Evolutionary conservation across 1,140 invertebrate species (phyloP), one percentile per base, ranked within the genome.

Genomic region (Mesaphorura yosii): DNA sequence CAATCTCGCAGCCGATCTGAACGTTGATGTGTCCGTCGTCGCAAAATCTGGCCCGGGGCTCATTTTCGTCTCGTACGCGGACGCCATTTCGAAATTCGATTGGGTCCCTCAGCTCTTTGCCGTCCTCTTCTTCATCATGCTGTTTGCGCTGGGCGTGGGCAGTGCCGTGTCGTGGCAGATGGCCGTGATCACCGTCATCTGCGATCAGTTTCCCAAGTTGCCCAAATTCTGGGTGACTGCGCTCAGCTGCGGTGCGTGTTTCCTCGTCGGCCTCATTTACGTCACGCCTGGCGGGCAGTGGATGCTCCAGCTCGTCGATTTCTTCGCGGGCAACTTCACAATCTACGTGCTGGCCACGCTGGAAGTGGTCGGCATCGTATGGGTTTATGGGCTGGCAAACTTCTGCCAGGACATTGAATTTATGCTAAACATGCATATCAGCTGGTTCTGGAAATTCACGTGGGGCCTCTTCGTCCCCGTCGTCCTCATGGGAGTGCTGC

Each of bases 51-150:
- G 84, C 1, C 76, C 82, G 31, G 83, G 84, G 4, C 68, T 89
- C 4, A 86, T 86, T 5, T 86, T 90, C 59, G 76, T 91, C 26
- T 87, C 86, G 0, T 94, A 93, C 69, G 88, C 89, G 1, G 87
- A 89, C 64, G 88, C 88, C 0, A 83, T 93, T 40, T 76, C 84
- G 5, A 86, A 88, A 66, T 85, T 90, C 60, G 77, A 79, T 41
- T 19, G 39, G 20, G 7, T 12, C 7, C 41, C 19, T 19, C 10
- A 22, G 39, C 46, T 76, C 7, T 77, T 76, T 70, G 68, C 75
- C 0, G 65, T 73, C 14, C 51, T 76, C 22, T 77, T 77, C 66
- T 77, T 77, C 65, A 39, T 76, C 15, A 70, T 70, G 67, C 40
- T 70, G 42, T 64, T 68, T 44, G 66, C 66, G 0, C 59, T 70